These are phyloP conservation scores for Aurelia aurita DNA, from an alignment of 30 jellyfish, hydroid and myxozoan species.

Conservation along the genomic window DNA sequence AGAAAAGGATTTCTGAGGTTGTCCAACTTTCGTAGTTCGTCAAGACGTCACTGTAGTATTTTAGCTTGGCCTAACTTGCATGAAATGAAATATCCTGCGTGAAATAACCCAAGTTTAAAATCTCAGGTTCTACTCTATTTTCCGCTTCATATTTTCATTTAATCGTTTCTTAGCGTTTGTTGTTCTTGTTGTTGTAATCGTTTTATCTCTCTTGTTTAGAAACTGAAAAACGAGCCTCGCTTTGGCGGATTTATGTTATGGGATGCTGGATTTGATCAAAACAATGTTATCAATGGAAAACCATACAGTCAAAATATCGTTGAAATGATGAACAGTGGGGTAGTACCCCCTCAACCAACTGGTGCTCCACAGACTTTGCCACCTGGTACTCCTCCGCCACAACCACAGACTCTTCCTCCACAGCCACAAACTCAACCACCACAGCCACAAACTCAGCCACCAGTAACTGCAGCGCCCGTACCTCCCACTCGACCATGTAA, in stretches of 20 bases:
- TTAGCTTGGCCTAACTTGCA: too few relatives aligned
- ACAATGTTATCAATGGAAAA: constrained; percentile 91
- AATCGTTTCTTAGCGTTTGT: too few relatives aligned
- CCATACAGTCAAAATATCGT: constrained; percentile 92
- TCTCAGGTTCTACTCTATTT: too few relatives aligned
- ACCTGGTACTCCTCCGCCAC: constrained; percentile 72
- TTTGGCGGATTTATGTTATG: constrained; percentile 99
- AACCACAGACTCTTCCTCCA: constrained; percentile 20
- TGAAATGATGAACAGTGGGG: constrained; percentile 83
- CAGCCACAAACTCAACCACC: constrained; percentile 43
- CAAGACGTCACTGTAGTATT: too few relatives aligned
- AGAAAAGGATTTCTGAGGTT: too few relatives aligned
- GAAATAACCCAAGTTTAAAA: too few relatives aligned
- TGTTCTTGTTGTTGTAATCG: too few relatives aligned
- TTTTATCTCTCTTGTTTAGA: constrained; percentile 40
- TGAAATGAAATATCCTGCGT: too few relatives aligned
- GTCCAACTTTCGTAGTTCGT: too few relatives aligned
- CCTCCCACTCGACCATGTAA: constrained; percentile 81
- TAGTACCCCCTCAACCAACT: constrained; percentile 80
- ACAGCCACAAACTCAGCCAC: too few relatives aligned
- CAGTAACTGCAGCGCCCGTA: constrained; percentile 34
- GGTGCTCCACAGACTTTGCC: constrained; percentile 91
- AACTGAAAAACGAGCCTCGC: constrained; percentile 86
- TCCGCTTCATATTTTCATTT: too few relatives aligned
- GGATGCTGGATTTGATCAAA: constrained; percentile 99